Evolutionary conservation across 2,888 invertebrate species (phyloP).

Genomic region (Heliothis peltigera): DNA sequence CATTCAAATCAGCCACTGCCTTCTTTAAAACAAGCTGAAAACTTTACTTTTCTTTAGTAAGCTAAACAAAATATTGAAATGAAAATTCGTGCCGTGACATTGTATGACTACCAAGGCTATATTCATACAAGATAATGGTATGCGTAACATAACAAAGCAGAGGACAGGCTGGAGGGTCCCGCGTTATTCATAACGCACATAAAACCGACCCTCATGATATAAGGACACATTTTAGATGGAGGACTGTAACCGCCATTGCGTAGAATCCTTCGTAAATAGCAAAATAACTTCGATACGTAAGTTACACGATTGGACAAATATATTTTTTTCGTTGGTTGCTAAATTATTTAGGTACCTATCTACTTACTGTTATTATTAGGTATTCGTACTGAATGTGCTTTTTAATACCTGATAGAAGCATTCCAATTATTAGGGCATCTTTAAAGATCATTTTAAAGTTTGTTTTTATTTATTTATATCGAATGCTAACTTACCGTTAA

Average conservation of each 20-base stretch:
- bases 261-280: not conserved
- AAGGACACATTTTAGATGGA: conserved; percentile 70
- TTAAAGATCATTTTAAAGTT: no score
- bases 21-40: no score
- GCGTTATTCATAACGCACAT: conserved; percentile 80
- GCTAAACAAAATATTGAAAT: not conserved
- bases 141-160: conserved; percentile 70
- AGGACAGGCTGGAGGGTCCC: conserved; percentile 61
- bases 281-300: not conserved
- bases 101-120: conserved; percentile 26
- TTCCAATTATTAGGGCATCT: no score
- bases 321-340: no score
- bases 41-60: not conserved
- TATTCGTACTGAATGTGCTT: no score
- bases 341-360: no score
- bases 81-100: conserved; percentile 29
- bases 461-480: no score
- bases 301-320: not conserved
- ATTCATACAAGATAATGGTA: conserved; percentile 59
- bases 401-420: no score
- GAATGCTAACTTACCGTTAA: no score
- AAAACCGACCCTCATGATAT: conserved; percentile 71
- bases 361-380: no score
- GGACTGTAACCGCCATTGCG: conserved; percentile 24
- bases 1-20: no score